Base-by-base conservation (phyloP, 2,888 invertebrate species). In the Microdon myrmicae region DNA sequence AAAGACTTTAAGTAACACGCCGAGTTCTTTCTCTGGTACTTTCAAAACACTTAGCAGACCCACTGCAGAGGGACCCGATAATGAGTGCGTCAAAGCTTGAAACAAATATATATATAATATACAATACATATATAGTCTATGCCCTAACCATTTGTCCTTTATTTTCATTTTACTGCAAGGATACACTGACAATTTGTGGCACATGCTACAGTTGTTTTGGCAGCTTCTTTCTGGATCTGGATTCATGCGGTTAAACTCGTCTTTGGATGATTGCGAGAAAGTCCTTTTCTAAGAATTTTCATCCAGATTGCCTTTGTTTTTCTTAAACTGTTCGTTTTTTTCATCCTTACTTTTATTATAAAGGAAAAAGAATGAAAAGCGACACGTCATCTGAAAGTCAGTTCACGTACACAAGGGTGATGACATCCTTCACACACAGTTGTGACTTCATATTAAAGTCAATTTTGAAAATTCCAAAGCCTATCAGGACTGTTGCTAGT, bases 371-470 rank as follows among this genome's bases (percentile, higher is more conserved):
- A 2, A 26, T 4, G 5, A 7, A 26, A 26, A 26, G 26, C 32
- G 38, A 38, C 54, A 45, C 38, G 39, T 55, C 45, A 55, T 55
- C 47, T 17, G 5, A 14, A 38, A 45, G 38, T 34, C 54, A 47
- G 22, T 38, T 26, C 54, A 55, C 54, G 54, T 55, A 55, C 45
- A 38, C 29, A 31, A 14, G 34, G 16, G 38, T 22, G 45, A 45
- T 38, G 39, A 26, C 45, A 28, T 34, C 13, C 38, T 47, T 45
- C 38, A 35, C 39, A 47, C 39, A 53, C 32, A 41, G 34, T 28
- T 47, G 48, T 47, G 59, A 53, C 22, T 58, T 51, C 45, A 45
- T 41, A 59, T 51, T 59, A 51, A 43, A 43, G 48, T 56, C 47
- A 56, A 56, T 56, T 48, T 48, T 48, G 48, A 35, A n/a, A n/a